These are phyloP conservation scores for Microcebus griseorufus DNA, from an alignment of 2,113 vertebrate species.

Conservation along the genomic window DNA sequence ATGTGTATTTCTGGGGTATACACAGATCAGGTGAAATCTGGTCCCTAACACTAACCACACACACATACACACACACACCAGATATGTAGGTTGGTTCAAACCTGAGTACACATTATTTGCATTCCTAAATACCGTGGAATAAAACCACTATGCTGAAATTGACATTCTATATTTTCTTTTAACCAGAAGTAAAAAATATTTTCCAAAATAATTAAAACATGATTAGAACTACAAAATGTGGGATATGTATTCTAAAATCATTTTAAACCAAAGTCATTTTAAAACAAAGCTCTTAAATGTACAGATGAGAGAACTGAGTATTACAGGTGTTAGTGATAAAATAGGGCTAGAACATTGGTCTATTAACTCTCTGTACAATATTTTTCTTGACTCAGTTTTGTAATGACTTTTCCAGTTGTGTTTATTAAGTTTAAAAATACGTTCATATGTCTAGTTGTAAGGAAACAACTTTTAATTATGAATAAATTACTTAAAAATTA, in stretches of 20 bases:
- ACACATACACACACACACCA: neutral
- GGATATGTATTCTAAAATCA: neutral
- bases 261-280: neutral
- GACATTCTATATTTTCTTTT: constrained; percentile 16
- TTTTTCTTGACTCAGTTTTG: neutral
- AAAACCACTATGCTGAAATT: constrained; percentile 29
- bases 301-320: neutral
- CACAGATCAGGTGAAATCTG: neutral
- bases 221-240: neutral
- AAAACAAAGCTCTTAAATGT: constrained; percentile 10
- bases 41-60: neutral
- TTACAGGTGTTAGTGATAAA: neutral
- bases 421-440: constrained; percentile 6
- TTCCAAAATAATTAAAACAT: constrained; percentile 48
- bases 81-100: neutral
- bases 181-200: constrained; percentile 33
- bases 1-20: neutral
- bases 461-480: neutral
- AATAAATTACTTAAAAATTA: neutral
- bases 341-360: neutral
- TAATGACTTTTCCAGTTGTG: neutral
- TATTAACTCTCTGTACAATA: neutral
- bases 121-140: constrained; percentile 36
- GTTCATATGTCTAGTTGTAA: neutral
- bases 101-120: neutral